Percentiles rank a stretch among this genome's conserved stretches.
Conservation (phyloP, 2,888 invertebrate species). For the Melikaiella ostensackeni region DNA sequence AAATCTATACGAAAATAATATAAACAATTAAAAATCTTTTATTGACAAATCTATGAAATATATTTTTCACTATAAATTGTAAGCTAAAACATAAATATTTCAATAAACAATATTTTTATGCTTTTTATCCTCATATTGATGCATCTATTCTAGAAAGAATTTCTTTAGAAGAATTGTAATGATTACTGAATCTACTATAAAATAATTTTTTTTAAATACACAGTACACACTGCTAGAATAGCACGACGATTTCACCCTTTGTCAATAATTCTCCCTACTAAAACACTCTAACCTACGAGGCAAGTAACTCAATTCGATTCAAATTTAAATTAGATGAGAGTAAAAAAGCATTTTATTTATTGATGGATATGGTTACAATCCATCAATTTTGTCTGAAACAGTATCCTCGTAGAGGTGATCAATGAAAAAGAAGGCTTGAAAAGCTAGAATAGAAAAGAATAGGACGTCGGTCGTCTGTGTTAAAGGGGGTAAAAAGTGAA, state of each 20-base stretch:
- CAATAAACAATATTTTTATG: too few relatives aligned
- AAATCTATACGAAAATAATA: too few relatives aligned
- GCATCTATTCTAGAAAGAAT: too few relatives aligned
- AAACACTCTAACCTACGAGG: background rate
- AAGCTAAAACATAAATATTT: too few relatives aligned
- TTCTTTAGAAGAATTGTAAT: too few relatives aligned
- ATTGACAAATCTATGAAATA: too few relatives aligned
- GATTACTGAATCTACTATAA: too few relatives aligned
- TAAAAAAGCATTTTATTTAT: background rate
- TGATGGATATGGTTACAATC: background rate
- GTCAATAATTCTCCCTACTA: background rate
- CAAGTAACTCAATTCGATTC: background rate
- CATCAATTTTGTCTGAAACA: background rate
- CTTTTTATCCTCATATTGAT: too few relatives aligned
- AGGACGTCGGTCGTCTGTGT: background rate
- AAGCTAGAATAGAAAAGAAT: background rate
- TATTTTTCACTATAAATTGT: too few relatives aligned
- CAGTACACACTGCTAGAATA: background rate
- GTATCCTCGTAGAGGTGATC: background rate
- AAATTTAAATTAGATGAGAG: background rate
- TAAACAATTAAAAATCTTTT: too few relatives aligned
- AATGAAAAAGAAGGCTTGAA: background rate
- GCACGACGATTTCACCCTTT: background rate
- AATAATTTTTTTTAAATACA: background rate
- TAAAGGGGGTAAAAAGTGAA: slow-evolving; percentile 11